Conservation (phyloP, 2,113 vertebrate genomes). For the Romanogobio albipinnatus region DNA sequence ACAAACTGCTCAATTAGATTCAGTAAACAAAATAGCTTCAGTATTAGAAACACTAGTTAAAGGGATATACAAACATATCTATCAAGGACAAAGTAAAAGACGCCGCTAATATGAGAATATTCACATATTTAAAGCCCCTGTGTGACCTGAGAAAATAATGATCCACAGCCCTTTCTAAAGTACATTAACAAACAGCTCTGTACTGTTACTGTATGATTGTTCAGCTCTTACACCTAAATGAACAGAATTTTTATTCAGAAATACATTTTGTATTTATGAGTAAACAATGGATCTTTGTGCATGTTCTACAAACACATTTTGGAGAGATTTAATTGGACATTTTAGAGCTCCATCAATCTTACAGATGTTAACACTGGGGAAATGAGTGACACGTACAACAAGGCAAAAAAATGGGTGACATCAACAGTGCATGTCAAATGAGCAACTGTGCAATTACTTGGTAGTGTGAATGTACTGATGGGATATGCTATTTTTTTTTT, state of each 20-base stretch:
- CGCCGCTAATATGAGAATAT: background rate
- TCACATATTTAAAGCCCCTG: background rate
- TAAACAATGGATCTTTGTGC: background rate
- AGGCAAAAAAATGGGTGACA: background rate
- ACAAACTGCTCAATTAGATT: conserved; percentile 38
- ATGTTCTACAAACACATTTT: background rate
- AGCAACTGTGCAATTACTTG: background rate
- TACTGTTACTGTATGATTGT: background rate
- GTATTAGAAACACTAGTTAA: conserved; percentile 23
- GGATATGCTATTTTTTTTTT: background rate
- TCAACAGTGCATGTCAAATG: background rate
- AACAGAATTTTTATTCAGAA: background rate
- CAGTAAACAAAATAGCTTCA: conserved; percentile 52
- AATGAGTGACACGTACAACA: background rate
- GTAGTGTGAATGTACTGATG: background rate
- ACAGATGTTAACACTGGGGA: background rate
- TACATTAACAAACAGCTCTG: background rate
- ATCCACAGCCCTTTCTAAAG: background rate
- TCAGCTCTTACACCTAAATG: background rate
- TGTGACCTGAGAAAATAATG: conserved; percentile 23
- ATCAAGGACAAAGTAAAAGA: conserved; percentile 31
- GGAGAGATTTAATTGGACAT: background rate
- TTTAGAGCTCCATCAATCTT: background rate
- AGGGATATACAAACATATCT: conserved; percentile 32
- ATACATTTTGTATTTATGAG: background rate